A percentile compares a stretch with the other conserved stretches of the same genome.
phyloP scores from a whole-genome alignment of 2,113 vertebrate species.

The Macroglossus sobrinus region DNA sequence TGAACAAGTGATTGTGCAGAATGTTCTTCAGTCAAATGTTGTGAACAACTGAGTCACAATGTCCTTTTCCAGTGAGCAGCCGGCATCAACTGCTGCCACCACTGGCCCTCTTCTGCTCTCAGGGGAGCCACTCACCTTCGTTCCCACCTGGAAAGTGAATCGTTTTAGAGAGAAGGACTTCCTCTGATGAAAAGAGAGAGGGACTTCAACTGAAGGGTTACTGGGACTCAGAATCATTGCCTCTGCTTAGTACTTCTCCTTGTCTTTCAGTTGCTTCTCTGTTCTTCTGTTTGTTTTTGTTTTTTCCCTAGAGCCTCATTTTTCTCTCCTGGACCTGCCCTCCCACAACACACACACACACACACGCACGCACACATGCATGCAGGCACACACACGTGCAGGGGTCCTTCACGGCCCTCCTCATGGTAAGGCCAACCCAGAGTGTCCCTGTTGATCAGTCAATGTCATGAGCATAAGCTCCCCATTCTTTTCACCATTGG shows the following conservation, averaged over 20 bases:
- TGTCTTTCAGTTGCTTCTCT: neutral
- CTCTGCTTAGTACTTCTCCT: neutral
- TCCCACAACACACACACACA: neutral
- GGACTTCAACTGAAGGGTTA: neutral
- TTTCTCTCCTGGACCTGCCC: neutral
- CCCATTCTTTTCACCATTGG: neutral
- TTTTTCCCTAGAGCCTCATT: neutral
- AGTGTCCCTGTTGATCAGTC: neutral
- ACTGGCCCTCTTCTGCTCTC: neutral
- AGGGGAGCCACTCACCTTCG: neutral
- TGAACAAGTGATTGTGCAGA: neutral
- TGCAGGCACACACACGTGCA: fast-evolving
- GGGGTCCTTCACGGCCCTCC: fast-evolving
- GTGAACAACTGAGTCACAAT: neutral
- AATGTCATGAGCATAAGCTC: fast-evolving
- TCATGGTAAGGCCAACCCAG: neutral
- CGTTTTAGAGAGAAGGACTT: neutral
- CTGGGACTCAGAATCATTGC: neutral
- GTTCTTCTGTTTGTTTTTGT: neutral
- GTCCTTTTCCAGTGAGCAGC: neutral
- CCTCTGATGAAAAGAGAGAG: neutral
- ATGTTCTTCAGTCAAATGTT: neutral
- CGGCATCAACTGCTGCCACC: neutral
- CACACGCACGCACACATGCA: neutral
- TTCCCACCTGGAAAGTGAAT: neutral